These are phyloP conservation scores for Brachionus angularis DNA, from an alignment of 1,140 invertebrate genomes.

Conservation along the genomic window DNA sequence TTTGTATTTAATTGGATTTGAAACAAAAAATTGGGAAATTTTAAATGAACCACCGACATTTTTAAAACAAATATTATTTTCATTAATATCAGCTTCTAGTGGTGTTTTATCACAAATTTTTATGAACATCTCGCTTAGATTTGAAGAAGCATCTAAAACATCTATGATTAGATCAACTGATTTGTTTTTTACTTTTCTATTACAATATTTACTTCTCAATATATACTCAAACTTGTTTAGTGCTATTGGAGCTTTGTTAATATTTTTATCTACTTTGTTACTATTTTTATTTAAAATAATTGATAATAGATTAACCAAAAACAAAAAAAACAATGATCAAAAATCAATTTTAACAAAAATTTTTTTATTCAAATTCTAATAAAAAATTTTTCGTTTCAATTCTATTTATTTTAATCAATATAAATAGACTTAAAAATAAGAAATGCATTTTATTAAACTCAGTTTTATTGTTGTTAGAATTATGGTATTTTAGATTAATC, in stretches of 20 bases:
- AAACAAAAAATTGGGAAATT: neutral
- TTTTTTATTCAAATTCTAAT: conserved; percentile 12
- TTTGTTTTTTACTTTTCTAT: conserved; percentile 14
- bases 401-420: no score
- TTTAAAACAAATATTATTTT: conserved; percentile 16
- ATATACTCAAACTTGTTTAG: conserved; percentile 37
- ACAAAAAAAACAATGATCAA: neutral
- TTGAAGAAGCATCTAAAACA: conserved; percentile 30
- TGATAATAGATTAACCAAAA: neutral
- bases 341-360: neutral
- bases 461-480: no score
- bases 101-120: conserved; percentile 31
- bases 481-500: no score
- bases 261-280: conserved; percentile 12
- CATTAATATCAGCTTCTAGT: conserved; percentile 4
- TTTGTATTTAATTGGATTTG: neutral
- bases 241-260: conserved; percentile 18
- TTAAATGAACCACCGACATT: neutral
- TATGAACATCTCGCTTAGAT: conserved; percentile 36
- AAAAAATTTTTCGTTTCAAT: no score
- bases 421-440: no score
- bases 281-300: conserved; percentile 25
- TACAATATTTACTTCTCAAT: conserved; percentile 25
- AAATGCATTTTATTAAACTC: no score
- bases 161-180: conserved; percentile 21